Evolutionary conservation across 2,888 invertebrate species (phyloP), one percentile per base, ranked within the genome.

Genomic region (Agrochola circellaris): DNA sequence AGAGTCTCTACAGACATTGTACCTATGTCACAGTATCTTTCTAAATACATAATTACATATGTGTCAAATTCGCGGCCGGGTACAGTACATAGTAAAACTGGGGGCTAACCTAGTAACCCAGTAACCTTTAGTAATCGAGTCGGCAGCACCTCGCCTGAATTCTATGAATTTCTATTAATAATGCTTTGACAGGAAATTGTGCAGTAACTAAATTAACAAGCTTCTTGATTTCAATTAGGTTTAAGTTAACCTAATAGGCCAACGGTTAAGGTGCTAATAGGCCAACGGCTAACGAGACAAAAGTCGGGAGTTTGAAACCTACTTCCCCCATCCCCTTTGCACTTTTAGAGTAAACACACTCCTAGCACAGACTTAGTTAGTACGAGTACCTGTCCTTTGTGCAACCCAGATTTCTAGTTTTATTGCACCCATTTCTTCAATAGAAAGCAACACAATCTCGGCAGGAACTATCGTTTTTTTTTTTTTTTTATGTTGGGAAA

Each of bases 101-200:
- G 26, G 20, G 13, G 11, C 48, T 69, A 72, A 82, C 82, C 73
- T 70, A 66, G 70, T 82, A 61, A 82, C 77, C 77, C 51, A 70
- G 45, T 82, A 74, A 73, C 78, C 73, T 82, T 82, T 78, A 67
- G n/a, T 74, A 38, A 71, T 38, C 9, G 71, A 51, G 67, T 54
- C 76, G 26, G 34, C 64, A 64, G 45, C 38, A 78, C 26, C 73
- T 48, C 58, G 38, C 51, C 61, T 51, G 56, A 56, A 81, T 77
- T 81, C 67, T 82, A 64, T 64, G 64, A 58, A 77, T 42, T 71
- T 81, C 15, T 81, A 81, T 76, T 54, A 71, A 81, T 48, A 69
- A 48, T 48, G 17, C n/a, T 66, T 66, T 61, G 17, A 30, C 34
- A 67, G 75, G 58, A 79, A 77, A 70, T 26, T 75, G 56, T 45